Evolutionary conservation across 2,888 invertebrate genomes (phyloP), one percentile per base, ranked within the genome.

Genomic region (Octonoba sinensis): DNA sequence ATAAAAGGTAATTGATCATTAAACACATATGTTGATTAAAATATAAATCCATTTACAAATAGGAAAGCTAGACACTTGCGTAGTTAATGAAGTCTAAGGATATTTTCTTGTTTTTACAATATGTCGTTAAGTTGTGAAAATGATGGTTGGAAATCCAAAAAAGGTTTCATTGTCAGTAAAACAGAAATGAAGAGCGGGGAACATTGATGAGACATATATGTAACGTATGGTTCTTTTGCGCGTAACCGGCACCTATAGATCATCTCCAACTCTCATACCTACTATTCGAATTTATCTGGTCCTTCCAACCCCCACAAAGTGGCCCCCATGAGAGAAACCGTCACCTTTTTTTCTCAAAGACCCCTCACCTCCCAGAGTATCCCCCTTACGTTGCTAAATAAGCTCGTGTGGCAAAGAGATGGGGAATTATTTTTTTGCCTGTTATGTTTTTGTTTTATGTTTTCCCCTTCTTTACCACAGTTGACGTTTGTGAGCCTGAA

Each of bases 321-420:
- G 22, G n/a, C 27, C 12, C 24, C 57, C 65, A 59, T 59, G 75
- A 67, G 75, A 60, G 75, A 47, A 73, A 22, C 73, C 73, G 27
- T 54, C 76, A 56, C 64, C 64, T 57, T 77, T 77, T 27, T 71
- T 71, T 65, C 71, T 64, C 70, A 76, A 70, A 70, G 77, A 62
- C 56, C 71, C 77, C 77, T 69, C 69, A 20, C 49, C 71, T 51
- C 65, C 74, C 65, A 51, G 3, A 6, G 1, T 15, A n/a, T 20
- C 47, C 47, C 51, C 18, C 70, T n/a, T 49, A 49, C 70, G 13
- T 46, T 24, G 54, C 70, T 67, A 72, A 75, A 66, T 59, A 75
- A 75, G 67, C 75, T 59, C 66, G 60, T 65, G 66, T 69, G 69
- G 62, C 62, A 16, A 51, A 49, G 62, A 56, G 44, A 22, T 20